Base-by-base conservation (phyloP, 2,888 invertebrate species). In the Mesodorylaimus sp. region DNA sequence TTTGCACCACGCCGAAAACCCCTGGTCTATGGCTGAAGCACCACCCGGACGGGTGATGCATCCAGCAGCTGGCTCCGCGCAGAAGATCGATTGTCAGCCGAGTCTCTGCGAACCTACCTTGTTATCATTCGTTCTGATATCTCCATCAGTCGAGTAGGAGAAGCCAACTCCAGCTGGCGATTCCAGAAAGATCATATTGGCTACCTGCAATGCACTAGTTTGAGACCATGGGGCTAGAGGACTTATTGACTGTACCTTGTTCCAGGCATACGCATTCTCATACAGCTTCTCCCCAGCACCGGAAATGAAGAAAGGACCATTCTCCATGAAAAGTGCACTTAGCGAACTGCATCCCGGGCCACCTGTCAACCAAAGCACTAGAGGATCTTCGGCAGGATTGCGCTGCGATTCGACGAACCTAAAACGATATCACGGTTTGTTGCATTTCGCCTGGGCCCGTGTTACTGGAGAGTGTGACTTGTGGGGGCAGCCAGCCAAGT, bases 151-250 rank as follows among this genome's bases (percentile, higher is more conserved):
- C n/a, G 69, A 60, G 57, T 72, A 73, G 1, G 73, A 73, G 56
- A 66, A 74, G 3, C 74, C 74, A 43, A 74, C 74, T 43, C 74
- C 73, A 27, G 72, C 73, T n/a, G 74, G 74, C 1, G 73, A 66
- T 57, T 74, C 74, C 53, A 74, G 57, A 57, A 69, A 74, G 48
- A 74, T 56, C 52, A 74, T 68, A 53, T 71, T 72, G 10, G 72
- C 70, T 21, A 67, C 53, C 69, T 72, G 36, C 29, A 57, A 53
- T n/a, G n/a, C n/a, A n/a, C n/a, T n/a, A n/a, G n/a, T n/a, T n/a
- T n/a, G n/a, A n/a, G n/a, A n/a, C n/a, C n/a, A n/a, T n/a, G n/a
- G n/a, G n/a, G n/a, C n/a, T n/a, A n/a, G n/a, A n/a, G n/a, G n/a
- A n/a, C n/a, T n/a, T n/a, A n/a, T n/a, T n/a, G n/a, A 32, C 32